Conservation (phyloP, 2,113 vertebrate genomes). For the Carollia perspicillata region DNA sequence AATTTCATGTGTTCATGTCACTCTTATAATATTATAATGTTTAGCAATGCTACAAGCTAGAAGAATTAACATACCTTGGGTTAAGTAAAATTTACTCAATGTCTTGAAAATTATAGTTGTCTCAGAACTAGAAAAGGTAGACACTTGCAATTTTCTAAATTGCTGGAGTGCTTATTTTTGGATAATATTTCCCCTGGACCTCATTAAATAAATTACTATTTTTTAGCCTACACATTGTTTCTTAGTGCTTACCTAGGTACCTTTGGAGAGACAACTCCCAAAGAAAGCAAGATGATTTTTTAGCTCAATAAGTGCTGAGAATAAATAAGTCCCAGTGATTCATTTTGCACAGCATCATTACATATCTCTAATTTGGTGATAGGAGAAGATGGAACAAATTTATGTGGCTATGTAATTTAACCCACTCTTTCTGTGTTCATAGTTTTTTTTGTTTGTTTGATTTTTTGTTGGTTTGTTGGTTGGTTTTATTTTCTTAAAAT, state of each 20-base stretch:
- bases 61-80: neutral
- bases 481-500: neutral
- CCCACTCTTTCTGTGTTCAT: neutral
- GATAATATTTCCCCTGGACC: neutral
- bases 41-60: neutral
- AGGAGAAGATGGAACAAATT: neutral
- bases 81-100: neutral
- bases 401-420: neutral
- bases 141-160: conserved; percentile 5
- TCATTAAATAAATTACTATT: conserved; percentile 44
- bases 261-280: conserved; percentile 14
- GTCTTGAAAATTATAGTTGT: neutral
- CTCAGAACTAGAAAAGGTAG: neutral
- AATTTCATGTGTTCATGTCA: neutral
- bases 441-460: neutral
- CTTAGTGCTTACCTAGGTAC: conserved; percentile 41
- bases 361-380: neutral
- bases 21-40: neutral
- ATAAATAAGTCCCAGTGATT: conserved; percentile 6
- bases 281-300: conserved; percentile 7
- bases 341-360: neutral
- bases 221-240: conserved; percentile 3
- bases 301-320: neutral
- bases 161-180: neutral
- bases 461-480: neutral